Conservation (phyloP, 35 echinoderm and acorn worm genomes). For the Ophiothrix spiculata region DNA sequence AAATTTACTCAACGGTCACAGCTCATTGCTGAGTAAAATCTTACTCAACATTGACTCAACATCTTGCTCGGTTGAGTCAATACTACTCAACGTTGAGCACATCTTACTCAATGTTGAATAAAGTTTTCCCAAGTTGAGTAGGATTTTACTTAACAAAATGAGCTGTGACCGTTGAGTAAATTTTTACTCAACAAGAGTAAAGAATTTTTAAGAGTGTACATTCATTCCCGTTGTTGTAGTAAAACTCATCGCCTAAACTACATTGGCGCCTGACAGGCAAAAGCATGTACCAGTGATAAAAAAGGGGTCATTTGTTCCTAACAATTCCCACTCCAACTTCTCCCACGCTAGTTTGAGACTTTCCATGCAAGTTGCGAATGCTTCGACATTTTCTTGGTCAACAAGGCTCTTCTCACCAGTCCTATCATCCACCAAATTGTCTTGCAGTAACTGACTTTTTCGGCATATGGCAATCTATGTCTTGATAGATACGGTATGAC, state of each 20-base stretch:
- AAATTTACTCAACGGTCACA: no score
- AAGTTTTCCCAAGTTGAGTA: no score
- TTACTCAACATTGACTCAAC: no score
- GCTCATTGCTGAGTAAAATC: no score
- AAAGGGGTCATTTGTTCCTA: constrained; percentile 4
- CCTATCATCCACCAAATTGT: background rate
- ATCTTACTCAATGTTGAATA: no score
- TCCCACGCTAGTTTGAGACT: background rate
- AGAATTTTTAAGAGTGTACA: no score
- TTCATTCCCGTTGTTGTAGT: background rate
- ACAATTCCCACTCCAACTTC: background rate
- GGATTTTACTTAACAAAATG: no score
- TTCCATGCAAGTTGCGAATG: constrained; percentile 3
- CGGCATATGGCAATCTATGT: background rate
- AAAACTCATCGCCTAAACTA: constrained; percentile 7
- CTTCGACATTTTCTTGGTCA: constrained; percentile 8
- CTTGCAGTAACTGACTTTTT: background rate
- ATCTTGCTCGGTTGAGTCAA: no score
- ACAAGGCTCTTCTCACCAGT: background rate
- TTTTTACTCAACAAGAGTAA: no score
- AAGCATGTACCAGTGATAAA: background rate
- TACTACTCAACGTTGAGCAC: no score
- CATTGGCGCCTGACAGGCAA: constrained; percentile 7
- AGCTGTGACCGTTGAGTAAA: no score
- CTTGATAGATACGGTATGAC: background rate